Conservation (phyloP, 2,113 vertebrate species). For the Pelodiscus sinensis region DNA sequence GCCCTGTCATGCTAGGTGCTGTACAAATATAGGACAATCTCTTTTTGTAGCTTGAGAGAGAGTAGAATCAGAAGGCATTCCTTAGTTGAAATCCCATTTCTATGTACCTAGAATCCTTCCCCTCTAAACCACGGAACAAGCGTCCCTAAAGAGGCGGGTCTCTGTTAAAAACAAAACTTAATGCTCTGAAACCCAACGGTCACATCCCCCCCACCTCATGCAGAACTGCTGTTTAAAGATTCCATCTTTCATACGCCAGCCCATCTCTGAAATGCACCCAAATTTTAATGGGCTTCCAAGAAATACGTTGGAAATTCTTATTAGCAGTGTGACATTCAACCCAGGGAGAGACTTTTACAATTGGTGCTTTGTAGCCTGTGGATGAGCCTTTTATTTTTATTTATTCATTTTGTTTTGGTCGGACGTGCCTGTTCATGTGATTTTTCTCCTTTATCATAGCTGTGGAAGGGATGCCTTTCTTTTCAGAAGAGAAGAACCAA, state of each 20-base stretch:
- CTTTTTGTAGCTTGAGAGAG: not conserved
- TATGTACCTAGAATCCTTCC: not conserved
- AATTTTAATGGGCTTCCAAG: conserved; percentile 42
- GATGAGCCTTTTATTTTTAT: not conserved
- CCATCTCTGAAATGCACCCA: not conserved
- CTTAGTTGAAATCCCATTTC: not conserved
- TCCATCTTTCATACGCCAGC: not conserved
- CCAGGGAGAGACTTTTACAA: conserved; percentile 43
- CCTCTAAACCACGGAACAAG: conserved; percentile 5
- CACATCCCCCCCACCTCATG: not conserved
- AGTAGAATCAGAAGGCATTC: not conserved
- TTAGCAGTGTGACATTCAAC: conserved; percentile 43
- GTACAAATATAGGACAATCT: not conserved
- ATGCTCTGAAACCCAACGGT: not conserved
- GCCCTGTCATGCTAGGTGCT: too few species aligned
- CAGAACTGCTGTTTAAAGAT: not conserved
- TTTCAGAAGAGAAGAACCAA: conserved; percentile 57
- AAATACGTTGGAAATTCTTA: conserved; percentile 28
- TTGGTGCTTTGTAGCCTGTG: not conserved
- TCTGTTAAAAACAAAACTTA: not conserved
- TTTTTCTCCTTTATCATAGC: conserved; percentile 21
- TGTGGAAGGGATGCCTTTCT: conserved; percentile 50
- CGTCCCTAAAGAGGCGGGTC: not conserved
- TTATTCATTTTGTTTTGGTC: conserved; percentile 17
- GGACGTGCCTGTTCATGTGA: conserved; percentile 34